A percentile compares a stretch with the other conserved stretches of the same genome.
Evolutionary conservation across 2,797 vertebrate species (phyloP).

Genomic region (Brachymystax lenok): DNA sequence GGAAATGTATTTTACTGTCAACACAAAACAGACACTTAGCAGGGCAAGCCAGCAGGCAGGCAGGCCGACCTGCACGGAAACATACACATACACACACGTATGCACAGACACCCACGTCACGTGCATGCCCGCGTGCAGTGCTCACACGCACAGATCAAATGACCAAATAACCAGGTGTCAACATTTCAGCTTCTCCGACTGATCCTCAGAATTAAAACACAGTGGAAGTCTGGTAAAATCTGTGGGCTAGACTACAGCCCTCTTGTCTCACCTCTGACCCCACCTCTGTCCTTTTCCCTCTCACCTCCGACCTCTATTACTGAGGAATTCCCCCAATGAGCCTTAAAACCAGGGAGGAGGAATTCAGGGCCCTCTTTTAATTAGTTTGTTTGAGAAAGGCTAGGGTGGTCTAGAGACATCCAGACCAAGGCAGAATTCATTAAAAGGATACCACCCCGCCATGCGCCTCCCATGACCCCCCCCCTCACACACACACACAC

Average conservation of each 20-base stretch:
- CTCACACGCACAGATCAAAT: background rate
- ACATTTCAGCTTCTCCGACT: too few relatives aligned
- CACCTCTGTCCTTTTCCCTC: conserved; percentile 60
- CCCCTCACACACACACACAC: background rate
- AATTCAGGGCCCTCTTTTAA: conserved; percentile 81
- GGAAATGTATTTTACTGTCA: background rate
- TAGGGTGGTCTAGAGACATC: conserved; percentile 82
- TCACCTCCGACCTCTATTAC: conserved; percentile 85
- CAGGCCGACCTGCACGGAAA: background rate
- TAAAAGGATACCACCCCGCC: conserved; percentile 54
- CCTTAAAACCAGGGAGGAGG: conserved; percentile 76
- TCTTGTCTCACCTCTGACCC: conserved; percentile 57
- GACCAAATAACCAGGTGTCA: conserved; percentile 6
- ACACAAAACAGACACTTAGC: conserved; percentile 11
- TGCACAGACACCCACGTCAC: conserved; percentile 5
- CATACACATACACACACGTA: conserved; percentile 5
- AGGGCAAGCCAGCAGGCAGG: background rate
- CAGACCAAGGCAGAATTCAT: conserved; percentile 64
- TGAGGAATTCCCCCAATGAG: conserved; percentile 82
- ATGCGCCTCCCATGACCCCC: conserved; percentile 29
- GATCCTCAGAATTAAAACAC: background rate
- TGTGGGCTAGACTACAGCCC: background rate
- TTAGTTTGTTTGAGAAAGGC: conserved; percentile 84
- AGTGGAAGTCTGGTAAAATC: background rate
- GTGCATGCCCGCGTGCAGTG: background rate